phyloP scores from a whole-genome alignment of 2,888 invertebrate species.

The Rhamphomyia laevipes region DNA sequence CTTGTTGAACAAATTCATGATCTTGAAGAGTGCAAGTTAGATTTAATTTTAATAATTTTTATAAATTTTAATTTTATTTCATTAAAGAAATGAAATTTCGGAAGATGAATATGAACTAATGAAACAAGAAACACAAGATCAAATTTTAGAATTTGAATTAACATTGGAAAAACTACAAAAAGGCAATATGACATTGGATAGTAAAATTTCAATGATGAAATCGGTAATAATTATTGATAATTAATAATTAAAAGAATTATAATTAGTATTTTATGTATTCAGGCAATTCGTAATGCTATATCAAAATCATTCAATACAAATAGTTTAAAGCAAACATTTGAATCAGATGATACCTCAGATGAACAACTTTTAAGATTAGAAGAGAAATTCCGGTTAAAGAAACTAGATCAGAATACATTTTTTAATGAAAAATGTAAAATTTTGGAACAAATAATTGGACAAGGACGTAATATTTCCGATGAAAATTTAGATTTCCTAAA shows the following conservation, averaged over 20 bases:
- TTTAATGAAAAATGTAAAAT: conserved; percentile 41
- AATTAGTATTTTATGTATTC: conserved; percentile 15
- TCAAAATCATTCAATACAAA: conserved; percentile 63
- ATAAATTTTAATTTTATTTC: conserved; percentile 1
- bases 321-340: conserved; percentile 60
- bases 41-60: background rate
- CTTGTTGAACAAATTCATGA: conserved; percentile 57
- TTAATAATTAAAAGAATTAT: background rate
- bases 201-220: conserved; percentile 52
- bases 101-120: conserved; percentile 54
- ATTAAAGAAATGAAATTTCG: conserved; percentile 48
- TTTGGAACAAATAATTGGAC: background rate
- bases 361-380: conserved; percentile 47
- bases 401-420: conserved; percentile 39
- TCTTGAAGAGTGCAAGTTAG: conserved; percentile 56
- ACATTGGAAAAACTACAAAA: conserved; percentile 49
- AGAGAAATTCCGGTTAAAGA: conserved; percentile 49
- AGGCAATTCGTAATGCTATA: conserved; percentile 64
- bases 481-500: conserved; percentile 7
- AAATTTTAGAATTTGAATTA: conserved; percentile 54
- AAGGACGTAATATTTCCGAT: conserved; percentile 1
- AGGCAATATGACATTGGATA: conserved; percentile 56
- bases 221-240: conserved; percentile 37
- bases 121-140: conserved; percentile 56
- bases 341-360: conserved; percentile 52